A percentile compares a stretch with the other conserved stretches of the same genome.
Evolutionary conservation across 2,113 vertebrate species (phyloP).

Genomic region (Himantopus leucocephalus): DNA sequence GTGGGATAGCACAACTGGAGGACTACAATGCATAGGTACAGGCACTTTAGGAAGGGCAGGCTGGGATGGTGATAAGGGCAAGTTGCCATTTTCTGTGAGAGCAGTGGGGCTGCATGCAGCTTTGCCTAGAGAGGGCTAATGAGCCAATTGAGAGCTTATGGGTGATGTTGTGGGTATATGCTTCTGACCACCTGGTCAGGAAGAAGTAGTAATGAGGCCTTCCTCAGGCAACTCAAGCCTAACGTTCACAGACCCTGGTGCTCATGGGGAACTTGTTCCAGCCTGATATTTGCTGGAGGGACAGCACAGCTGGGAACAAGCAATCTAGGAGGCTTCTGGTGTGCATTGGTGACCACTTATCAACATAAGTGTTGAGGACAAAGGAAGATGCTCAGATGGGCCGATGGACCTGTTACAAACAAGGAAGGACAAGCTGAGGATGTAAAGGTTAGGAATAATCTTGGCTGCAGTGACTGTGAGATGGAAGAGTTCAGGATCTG

Average conservation of each 20-base stretch:
- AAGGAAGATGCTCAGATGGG: neutral
- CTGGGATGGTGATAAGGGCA: neutral
- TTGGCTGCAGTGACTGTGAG: neutral
- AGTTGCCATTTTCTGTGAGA: neutral
- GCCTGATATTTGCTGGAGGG: neutral
- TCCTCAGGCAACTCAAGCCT: neutral
- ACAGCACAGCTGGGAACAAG: neutral
- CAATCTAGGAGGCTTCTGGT: neutral
- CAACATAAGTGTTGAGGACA: neutral
- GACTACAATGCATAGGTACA: neutral
- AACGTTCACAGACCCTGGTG: neutral
- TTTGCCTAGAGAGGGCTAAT: neutral
- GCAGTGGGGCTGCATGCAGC: neutral
- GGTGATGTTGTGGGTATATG: neutral
- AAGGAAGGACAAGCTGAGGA: neutral
- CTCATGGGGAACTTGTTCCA: neutral
- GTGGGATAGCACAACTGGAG: neutral
- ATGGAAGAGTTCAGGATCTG: neutral
- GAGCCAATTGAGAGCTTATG: neutral
- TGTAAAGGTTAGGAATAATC: neutral
- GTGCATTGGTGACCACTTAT: neutral
- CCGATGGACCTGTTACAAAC: neutral
- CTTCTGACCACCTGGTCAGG: neutral
- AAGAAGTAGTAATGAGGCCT: neutral
- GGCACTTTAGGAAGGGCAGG: neutral